A percentile compares a stretch with the other conserved stretches of the same genome.
phyloP scores from a whole-genome alignment of 1,140 invertebrate genomes.

The Drosophila repletoides region DNA sequence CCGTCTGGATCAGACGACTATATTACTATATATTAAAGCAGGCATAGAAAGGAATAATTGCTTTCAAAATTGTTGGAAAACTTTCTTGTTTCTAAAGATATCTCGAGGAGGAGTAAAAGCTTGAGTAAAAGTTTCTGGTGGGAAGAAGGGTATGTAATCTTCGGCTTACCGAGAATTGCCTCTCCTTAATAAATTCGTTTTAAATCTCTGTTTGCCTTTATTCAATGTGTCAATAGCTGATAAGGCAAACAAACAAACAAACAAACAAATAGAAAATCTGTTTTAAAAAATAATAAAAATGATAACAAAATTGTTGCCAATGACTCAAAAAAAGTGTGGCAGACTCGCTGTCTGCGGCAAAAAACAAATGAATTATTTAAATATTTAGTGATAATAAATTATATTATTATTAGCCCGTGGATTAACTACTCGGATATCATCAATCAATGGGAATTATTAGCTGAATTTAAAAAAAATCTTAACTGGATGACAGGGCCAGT shows the following conservation, averaged over 20 bases:
- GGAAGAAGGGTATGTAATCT: too few relatives aligned
- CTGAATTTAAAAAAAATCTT: too few relatives aligned
- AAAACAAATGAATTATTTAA: conserved; percentile 19
- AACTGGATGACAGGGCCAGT: background rate
- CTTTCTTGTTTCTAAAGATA: too few relatives aligned
- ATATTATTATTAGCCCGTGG: background rate
- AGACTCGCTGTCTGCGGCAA: conserved; percentile 16
- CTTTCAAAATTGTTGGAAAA: too few relatives aligned
- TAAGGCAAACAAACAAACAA: background rate
- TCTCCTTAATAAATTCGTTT: conserved; percentile 3
- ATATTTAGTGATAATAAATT: conserved; percentile 1
- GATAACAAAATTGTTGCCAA: background rate
- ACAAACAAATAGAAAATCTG: background rate
- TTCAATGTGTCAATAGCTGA: background rate
- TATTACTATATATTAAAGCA: too few relatives aligned
- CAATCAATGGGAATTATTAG: background rate
- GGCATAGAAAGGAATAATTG: too few relatives aligned
- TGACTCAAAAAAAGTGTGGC: background rate
- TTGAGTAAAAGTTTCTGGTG: too few relatives aligned
- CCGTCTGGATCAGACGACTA: too few relatives aligned
- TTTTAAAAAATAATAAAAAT: background rate
- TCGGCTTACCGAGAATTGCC: too few relatives aligned
- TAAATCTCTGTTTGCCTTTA: background rate
- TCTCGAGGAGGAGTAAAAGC: too few relatives aligned
- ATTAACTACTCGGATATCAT: conserved; percentile 6